A percentile compares a stretch with the other conserved stretches of the same genome.
Conservation (phyloP, 2,797 vertebrate genomes). For the Tapera naevia region DNA sequence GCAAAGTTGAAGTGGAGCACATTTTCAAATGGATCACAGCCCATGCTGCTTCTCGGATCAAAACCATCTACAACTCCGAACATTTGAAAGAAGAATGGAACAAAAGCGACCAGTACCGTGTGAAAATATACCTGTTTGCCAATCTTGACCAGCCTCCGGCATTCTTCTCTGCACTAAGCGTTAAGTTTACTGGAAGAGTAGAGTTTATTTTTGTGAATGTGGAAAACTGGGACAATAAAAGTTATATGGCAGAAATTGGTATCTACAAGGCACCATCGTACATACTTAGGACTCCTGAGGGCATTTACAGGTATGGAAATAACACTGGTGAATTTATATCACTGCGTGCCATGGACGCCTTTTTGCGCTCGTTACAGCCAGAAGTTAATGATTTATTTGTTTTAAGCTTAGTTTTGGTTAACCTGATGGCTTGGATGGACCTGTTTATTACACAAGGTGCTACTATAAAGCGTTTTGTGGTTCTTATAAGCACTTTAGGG, state of each 20-base stretch:
- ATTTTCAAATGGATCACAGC: conserved; percentile 98
- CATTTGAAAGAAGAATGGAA: conserved; percentile 91
- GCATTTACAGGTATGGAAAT: conserved; percentile 94
- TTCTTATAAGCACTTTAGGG: conserved; percentile 96
- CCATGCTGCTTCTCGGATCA: conserved; percentile 92
- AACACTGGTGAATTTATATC: conserved; percentile 94
- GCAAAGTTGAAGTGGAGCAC: conserved; percentile 86
- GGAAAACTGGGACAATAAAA: conserved; percentile 89
- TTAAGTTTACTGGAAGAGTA: conserved; percentile 97
- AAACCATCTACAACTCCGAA: conserved; percentile 86
- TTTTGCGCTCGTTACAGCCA: conserved; percentile 93
- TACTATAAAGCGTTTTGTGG: conserved; percentile 96
- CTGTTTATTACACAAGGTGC: conserved; percentile 98
- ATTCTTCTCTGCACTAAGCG: conserved; percentile 94
- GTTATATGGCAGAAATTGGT: conserved; percentile 86
- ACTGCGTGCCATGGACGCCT: conserved; percentile 93
- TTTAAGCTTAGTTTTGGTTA: conserved; percentile 94
- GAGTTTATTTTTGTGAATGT: conserved; percentile 98
- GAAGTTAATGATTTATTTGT: conserved; percentile 98
- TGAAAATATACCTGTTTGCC: conserved; percentile 96
- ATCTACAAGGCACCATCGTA: conserved; percentile 90
- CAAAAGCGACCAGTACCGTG: conserved; percentile 82
- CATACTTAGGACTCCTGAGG: conserved; percentile 95
- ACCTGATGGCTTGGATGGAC: conserved; percentile 98
- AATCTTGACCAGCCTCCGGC: conserved; percentile 90